Evolutionary conservation across 1,140 invertebrate species (phyloP).

Genomic region (Drosophila suzukii): DNA sequence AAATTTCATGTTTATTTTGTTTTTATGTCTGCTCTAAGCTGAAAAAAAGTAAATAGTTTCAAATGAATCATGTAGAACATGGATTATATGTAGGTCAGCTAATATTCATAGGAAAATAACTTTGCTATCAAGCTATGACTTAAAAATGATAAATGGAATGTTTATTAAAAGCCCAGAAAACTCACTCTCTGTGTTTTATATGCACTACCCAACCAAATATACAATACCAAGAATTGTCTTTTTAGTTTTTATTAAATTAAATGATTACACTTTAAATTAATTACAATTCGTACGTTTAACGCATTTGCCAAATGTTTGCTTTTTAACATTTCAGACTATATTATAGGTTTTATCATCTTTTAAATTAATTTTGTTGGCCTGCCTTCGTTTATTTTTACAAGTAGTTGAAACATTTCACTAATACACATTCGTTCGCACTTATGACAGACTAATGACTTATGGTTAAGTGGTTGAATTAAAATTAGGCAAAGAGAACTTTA

Average conservation of each 20-base stretch:
- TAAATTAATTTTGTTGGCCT: conserved; percentile 51
- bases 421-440: conserved; percentile 69
- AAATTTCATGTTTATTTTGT: no score
- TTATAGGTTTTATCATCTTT: conserved; percentile 20
- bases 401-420: conserved; percentile 64
- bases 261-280: conserved; percentile 52
- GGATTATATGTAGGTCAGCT: no score
- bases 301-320: conserved; percentile 40
- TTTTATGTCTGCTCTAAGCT: no score
- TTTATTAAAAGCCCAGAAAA: background rate
- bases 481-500: conserved; percentile 56
- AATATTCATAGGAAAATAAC: no score
- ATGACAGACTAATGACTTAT: conserved; percentile 78
- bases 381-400: conserved; percentile 65
- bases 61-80: no score
- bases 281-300: conserved; percentile 63
- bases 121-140: no score
- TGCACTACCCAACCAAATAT: background rate
- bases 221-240: background rate
- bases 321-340: conserved; percentile 47
- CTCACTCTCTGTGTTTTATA: background rate
- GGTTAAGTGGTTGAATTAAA: conserved; percentile 61
- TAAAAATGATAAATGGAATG: background rate
- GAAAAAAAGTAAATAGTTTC: no score
- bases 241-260: conserved; percentile 58